Conservation (phyloP, 2,113 vertebrate genomes). For the Brachypodius melanocephalos region DNA sequence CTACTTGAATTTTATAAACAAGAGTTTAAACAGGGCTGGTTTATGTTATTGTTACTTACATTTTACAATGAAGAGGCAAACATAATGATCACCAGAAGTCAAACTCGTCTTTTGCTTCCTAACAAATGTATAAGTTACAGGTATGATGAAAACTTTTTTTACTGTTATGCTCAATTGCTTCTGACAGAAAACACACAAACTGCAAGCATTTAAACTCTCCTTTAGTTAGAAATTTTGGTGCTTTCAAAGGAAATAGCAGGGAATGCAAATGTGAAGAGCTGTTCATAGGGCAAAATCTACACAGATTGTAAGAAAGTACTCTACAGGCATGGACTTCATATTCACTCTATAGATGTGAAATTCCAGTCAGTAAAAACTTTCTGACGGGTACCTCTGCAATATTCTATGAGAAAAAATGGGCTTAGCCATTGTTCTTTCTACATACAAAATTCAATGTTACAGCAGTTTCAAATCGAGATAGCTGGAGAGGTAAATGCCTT, state of each 20-base stretch:
- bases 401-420: background rate
- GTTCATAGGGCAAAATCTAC: background rate
- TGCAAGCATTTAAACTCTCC: background rate
- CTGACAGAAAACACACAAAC: background rate
- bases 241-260: background rate
- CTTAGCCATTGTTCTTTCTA: background rate
- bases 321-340: background rate
- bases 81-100: background rate
- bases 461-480: background rate
- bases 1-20: conserved; percentile 71
- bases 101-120: background rate
- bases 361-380: background rate
- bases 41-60: conserved; percentile 65
- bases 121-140: background rate
- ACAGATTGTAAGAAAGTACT: background rate
- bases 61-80: conserved; percentile 48
- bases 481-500: background rate
- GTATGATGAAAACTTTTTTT: conserved; percentile 15
- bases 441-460: background rate
- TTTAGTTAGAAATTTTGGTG: background rate
- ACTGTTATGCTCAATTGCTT: background rate
- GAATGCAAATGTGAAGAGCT: background rate
- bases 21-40: conserved; percentile 53
- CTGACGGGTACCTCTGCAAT: background rate
- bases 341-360: background rate